A percentile compares a stretch with the other conserved stretches of the same genome.
phyloP scores from a whole-genome alignment of 2,797 vertebrate species.

The Eulemur coronatus region DNA sequence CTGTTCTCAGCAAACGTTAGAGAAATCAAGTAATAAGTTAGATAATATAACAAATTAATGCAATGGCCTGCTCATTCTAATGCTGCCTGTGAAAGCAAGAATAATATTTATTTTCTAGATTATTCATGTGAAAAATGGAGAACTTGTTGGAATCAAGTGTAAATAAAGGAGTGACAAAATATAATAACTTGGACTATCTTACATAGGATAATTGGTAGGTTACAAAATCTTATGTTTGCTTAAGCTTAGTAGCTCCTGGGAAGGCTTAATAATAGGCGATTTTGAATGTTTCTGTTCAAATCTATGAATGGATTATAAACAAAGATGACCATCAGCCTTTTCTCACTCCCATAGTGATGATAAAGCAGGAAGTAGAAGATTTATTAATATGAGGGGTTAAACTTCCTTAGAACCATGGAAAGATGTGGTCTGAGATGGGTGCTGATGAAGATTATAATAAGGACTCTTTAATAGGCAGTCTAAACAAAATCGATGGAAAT shows the following conservation, averaged over 20 bases:
- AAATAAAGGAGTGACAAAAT: neutral
- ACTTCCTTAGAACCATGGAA: neutral
- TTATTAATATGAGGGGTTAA: neutral
- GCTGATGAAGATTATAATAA: neutral
- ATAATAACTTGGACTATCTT: neutral
- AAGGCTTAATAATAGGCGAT: neutral
- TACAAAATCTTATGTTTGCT: neutral
- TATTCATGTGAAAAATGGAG: neutral
- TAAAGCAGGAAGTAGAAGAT: neutral
- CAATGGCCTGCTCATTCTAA: neutral
- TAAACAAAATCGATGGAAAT: neutral
- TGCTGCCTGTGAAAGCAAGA: neutral
- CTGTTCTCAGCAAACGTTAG: neutral
- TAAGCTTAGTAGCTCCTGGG: neutral
- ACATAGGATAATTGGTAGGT: neutral
- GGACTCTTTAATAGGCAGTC: neutral
- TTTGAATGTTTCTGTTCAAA: conserved; percentile 33
- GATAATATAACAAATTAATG: neutral
- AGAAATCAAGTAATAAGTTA: neutral
- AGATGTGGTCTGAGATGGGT: neutral
- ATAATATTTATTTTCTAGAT: conserved; percentile 62
- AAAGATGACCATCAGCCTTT: neutral
- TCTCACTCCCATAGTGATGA: neutral
- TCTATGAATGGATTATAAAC: neutral
- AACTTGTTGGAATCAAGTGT: neutral